Conservation (phyloP, 2,797 vertebrate genomes). For the Momotus momota region DNA sequence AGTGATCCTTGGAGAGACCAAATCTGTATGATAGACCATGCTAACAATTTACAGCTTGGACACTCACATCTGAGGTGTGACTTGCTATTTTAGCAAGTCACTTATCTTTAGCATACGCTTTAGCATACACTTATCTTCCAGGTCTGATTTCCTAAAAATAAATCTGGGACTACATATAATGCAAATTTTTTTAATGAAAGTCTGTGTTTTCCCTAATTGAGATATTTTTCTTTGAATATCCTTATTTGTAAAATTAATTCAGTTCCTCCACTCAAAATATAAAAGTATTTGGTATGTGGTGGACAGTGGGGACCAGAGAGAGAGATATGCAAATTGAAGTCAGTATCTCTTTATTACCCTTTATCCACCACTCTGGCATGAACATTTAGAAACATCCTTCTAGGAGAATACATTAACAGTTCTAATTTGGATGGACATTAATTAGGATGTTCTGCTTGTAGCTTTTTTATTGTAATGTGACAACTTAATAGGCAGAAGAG, state of each 20-base stretch:
- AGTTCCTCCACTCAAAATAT: neutral
- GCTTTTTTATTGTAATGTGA: neutral
- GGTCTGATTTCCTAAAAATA: neutral
- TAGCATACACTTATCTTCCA: neutral
- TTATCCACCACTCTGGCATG: neutral
- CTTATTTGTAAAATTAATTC: neutral
- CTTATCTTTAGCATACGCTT: no score
- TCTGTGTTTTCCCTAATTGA: neutral
- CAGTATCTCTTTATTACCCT: neutral
- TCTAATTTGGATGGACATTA: neutral
- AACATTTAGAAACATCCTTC: neutral
- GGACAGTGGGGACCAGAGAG: rapidly evolving
- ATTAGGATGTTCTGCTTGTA: neutral
- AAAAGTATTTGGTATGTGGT: neutral
- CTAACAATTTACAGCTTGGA: neutral
- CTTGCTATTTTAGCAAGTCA: neutral
- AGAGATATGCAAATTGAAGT: neutral
- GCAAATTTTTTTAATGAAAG: neutral
- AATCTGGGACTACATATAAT: neutral
- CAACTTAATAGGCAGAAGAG: constrained; percentile 6
- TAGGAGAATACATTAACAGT: neutral
- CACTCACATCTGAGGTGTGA: rapidly evolving
- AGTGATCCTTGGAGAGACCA: neutral
- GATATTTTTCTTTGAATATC: neutral
- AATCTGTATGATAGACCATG: neutral